Evolutionary conservation across 1,140 invertebrate genomes (phyloP).

Genomic region (Drosophila chauvacae): DNA sequence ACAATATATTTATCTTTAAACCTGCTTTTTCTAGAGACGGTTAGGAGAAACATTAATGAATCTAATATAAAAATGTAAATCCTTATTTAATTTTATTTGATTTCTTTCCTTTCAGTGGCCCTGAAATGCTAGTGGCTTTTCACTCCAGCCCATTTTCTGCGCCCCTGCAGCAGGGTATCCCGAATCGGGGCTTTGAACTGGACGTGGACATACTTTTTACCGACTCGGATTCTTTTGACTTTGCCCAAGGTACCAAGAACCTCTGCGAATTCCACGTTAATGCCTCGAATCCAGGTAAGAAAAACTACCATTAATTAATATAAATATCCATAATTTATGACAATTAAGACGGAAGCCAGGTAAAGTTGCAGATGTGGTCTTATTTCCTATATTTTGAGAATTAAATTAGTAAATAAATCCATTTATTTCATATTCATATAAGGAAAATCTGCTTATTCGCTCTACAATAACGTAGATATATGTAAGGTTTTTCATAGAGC

Average conservation of each 20-base stretch:
- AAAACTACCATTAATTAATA: slow-evolving; percentile 8
- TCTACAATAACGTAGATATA: not conserved
- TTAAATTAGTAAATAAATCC: not conserved
- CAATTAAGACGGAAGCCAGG: slow-evolving; percentile 24
- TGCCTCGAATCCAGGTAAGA: slow-evolving; percentile 86
- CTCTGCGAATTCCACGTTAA: slow-evolving; percentile 90
- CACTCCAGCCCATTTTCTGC: slow-evolving; percentile 91
- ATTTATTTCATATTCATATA: no score
- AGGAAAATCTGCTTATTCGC: no score
- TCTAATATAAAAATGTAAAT: not conserved
- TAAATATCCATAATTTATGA: slow-evolving; percentile 29
- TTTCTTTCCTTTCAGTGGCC: slow-evolving; percentile 86
- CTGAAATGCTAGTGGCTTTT: slow-evolving; percentile 94
- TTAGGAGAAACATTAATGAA: not conserved
- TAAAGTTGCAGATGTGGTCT: not conserved
- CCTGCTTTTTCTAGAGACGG: not conserved
- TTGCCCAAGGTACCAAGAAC: slow-evolving; percentile 86
- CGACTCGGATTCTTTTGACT: slow-evolving; percentile 92
- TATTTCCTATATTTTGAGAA: not conserved
- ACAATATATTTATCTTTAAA: no score
- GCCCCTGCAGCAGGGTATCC: slow-evolving; percentile 88
- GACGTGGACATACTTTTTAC: slow-evolving; percentile 94
- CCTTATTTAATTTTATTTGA: not conserved
- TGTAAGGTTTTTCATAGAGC: no score
- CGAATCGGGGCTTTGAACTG: slow-evolving; percentile 91